These are phyloP conservation scores for Chelonia mydas DNA, from an alignment of 2,797 vertebrate genomes.

Conservation along the genomic window DNA sequence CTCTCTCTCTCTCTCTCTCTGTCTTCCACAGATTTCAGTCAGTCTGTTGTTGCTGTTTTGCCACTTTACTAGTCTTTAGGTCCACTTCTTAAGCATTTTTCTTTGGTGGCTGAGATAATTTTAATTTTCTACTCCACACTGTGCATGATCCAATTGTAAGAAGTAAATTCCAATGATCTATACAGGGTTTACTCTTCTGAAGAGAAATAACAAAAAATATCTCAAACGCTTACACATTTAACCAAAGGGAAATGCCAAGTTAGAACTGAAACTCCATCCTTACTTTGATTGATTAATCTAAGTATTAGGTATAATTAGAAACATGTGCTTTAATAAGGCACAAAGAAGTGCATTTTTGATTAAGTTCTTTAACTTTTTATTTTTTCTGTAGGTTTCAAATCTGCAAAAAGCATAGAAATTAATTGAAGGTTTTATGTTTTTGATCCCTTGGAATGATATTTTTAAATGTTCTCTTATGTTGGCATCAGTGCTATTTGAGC, in stretches of 20 bases:
- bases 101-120: not conserved
- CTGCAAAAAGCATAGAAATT: not conserved
- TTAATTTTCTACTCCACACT: not conserved
- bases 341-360: not conserved
- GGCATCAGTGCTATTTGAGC: not conserved
- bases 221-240: not conserved
- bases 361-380: not conserved
- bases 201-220: not conserved
- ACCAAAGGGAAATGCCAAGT: not conserved
- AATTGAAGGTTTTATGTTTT: not conserved
- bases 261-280: not conserved
- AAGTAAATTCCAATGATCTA: not conserved
- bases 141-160: not conserved
- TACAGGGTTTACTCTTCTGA: not conserved
- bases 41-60: not conserved
- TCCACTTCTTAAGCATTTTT: not conserved
- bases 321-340: not conserved
- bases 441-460: not conserved
- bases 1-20: not conserved
- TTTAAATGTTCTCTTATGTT: not conserved
- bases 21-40: not conserved
- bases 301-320: not conserved
- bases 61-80: not conserved
- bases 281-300: not conserved
- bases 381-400: not conserved